Conservation (phyloP, 2,113 vertebrate species). For the Nansenia antarctica region DNA sequence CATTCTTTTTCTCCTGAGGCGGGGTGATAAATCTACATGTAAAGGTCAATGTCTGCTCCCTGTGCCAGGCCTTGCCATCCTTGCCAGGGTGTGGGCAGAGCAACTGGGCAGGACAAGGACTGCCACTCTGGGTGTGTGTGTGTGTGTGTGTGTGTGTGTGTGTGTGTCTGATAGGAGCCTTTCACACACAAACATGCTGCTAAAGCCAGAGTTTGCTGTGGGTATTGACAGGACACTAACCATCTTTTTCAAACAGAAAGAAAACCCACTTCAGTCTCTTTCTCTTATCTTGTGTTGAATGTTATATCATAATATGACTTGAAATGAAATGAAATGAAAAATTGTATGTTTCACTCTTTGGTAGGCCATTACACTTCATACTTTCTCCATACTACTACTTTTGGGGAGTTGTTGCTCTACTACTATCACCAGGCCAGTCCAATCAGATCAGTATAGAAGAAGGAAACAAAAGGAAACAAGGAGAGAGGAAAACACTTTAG, state of each 20-base stretch:
- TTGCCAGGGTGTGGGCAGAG: constrained; percentile 62
- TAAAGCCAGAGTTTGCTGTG: no score
- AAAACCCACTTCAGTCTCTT: neutral
- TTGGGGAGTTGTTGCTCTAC: neutral
- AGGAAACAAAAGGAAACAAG: neutral
- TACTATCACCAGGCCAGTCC: no score
- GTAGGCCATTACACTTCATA: neutral
- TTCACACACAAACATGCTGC: neutral
- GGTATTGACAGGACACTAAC: neutral
- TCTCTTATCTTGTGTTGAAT: neutral
- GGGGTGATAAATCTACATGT: constrained; percentile 49
- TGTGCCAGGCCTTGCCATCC: constrained; percentile 42
- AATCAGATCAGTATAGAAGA: no score
- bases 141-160: no score
- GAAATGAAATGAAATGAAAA: no score
- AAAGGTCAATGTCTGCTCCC: constrained; percentile 55
- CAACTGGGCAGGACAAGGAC: neutral
- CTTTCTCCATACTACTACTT: neutral
- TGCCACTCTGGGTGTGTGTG: no score
- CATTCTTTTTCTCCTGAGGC: constrained; percentile 39
- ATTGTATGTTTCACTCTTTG: neutral
- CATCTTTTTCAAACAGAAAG: neutral
- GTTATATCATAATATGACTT: neutral
- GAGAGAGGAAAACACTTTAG: neutral
- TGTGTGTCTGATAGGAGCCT: neutral